Conservation (phyloP, 2,888 invertebrate species). For the Amaurobius ferox region DNA sequence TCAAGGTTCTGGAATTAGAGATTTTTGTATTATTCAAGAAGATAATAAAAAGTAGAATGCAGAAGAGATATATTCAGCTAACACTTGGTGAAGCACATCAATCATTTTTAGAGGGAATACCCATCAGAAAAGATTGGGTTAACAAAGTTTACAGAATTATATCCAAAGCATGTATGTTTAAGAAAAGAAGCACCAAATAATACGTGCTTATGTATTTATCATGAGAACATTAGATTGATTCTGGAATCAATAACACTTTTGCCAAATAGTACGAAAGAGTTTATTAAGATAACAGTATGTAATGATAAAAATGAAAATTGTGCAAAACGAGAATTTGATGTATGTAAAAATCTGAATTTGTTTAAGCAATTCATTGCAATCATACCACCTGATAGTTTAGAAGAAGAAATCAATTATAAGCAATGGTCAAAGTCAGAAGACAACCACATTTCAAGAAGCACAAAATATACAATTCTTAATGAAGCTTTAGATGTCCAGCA, state of each 20-base stretch:
- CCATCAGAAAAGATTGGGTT: constrained; percentile 14
- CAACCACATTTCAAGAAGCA: not conserved
- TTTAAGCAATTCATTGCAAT: not conserved
- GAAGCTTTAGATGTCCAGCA: not conserved
- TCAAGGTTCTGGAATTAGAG: too few species aligned
- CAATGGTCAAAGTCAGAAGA: constrained; percentile 13
- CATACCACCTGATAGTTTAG: not conserved
- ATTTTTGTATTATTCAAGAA: too few species aligned
- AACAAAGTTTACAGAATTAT: constrained; percentile 11
- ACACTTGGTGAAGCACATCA: too few species aligned
- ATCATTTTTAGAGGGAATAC: too few species aligned
- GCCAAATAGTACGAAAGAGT: not conserved
- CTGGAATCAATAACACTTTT: not conserved
- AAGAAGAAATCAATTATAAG: not conserved
- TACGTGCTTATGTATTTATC: not conserved
- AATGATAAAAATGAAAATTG: not conserved
- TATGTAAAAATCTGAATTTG: not conserved
- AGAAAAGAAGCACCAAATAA: not conserved
- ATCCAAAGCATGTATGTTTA: not conserved
- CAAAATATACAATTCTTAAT: not conserved
- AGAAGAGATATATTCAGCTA: constrained; percentile 11
- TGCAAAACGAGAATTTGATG: not conserved
- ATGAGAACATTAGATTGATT: not conserved
- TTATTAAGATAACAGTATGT: not conserved
- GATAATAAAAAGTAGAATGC: not conserved